phyloP scores from a whole-genome alignment of 2,888 invertebrate species.

The Asteroscopus sphinx region DNA sequence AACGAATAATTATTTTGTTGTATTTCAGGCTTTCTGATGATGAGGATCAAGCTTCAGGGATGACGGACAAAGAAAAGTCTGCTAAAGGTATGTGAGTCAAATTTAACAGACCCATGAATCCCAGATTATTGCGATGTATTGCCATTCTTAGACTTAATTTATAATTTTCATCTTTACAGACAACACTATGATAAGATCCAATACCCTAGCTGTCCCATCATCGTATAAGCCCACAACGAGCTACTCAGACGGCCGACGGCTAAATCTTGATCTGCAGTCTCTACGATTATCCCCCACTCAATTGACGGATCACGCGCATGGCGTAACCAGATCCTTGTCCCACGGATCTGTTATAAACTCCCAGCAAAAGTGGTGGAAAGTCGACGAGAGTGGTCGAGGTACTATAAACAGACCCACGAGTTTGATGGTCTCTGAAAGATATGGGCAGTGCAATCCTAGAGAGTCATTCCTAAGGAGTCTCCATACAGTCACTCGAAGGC shows the following conservation, averaged over 20 bases:
- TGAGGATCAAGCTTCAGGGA: slow-evolving; percentile 87
- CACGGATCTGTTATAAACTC: slow-evolving; percentile 91
- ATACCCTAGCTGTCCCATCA: slow-evolving; percentile 87
- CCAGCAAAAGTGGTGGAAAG: slow-evolving; percentile 86
- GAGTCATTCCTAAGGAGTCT: slow-evolving; percentile 84
- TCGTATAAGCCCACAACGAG: slow-evolving; percentile 84
- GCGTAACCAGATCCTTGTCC: slow-evolving; percentile 91
- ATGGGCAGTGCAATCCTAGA: slow-evolving; percentile 77
- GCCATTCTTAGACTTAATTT: background rate
- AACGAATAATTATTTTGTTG: background rate
- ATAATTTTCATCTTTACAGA: slow-evolving; percentile 70
- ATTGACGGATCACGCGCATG: slow-evolving; percentile 80
- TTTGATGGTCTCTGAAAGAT: slow-evolving; percentile 89
- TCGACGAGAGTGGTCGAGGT: slow-evolving; percentile 79
- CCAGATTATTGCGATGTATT: too few relatives aligned
- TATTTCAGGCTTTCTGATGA: slow-evolving; percentile 84
- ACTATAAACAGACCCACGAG: slow-evolving; percentile 90
- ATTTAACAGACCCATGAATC: background rate
- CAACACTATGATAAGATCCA: slow-evolving; percentile 87
- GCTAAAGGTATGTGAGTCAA: slow-evolving; percentile 72
- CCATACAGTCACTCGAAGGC: slow-evolving; percentile 84
- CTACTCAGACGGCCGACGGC: slow-evolving; percentile 76
- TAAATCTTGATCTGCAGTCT: slow-evolving; percentile 81
- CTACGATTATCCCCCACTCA: slow-evolving; percentile 81
- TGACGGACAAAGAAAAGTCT: slow-evolving; percentile 87